Evolutionary conservation across 2,113 vertebrate genomes (phyloP).

Genomic region (Ursus arctos): DNA sequence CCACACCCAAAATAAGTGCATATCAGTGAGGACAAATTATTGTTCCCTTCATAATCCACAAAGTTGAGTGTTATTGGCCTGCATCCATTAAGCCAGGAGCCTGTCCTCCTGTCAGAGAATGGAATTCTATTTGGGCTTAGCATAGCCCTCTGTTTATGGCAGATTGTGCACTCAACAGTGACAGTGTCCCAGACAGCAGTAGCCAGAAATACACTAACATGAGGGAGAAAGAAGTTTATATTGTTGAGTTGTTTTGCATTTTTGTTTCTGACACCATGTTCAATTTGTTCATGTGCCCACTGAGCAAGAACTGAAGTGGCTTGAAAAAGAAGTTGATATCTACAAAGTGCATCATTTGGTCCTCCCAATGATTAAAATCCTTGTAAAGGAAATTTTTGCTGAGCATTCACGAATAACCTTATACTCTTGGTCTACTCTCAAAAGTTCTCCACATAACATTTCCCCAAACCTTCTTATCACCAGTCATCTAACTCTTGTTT

Average conservation of each 20-base stretch:
- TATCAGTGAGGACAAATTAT: not conserved
- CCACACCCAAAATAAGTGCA: not conserved
- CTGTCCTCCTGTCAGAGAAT: not conserved
- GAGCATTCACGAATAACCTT: not conserved
- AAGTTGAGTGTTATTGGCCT: not conserved
- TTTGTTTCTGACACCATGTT: accelerated
- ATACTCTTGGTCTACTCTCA: not conserved
- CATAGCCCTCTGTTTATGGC: not conserved
- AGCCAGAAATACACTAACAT: not conserved
- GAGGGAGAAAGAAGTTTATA: not conserved
- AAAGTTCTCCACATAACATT: not conserved
- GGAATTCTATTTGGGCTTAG: too few relatives aligned
- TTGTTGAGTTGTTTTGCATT: too few relatives aligned
- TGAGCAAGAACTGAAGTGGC: not conserved
- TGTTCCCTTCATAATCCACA: not conserved
- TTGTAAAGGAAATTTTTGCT: not conserved
- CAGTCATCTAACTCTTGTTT: not conserved
- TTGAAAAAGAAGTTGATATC: not conserved
- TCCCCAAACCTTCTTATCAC: not conserved
- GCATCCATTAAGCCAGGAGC: not conserved
- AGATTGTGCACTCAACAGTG: not conserved
- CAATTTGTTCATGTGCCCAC: not conserved
- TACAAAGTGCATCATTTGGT: not conserved
- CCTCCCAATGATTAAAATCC: not conserved
- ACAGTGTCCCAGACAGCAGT: not conserved